Base-by-base conservation (phyloP, 2,113 vertebrate species). In the Lepisosteus oculatus region DNA sequence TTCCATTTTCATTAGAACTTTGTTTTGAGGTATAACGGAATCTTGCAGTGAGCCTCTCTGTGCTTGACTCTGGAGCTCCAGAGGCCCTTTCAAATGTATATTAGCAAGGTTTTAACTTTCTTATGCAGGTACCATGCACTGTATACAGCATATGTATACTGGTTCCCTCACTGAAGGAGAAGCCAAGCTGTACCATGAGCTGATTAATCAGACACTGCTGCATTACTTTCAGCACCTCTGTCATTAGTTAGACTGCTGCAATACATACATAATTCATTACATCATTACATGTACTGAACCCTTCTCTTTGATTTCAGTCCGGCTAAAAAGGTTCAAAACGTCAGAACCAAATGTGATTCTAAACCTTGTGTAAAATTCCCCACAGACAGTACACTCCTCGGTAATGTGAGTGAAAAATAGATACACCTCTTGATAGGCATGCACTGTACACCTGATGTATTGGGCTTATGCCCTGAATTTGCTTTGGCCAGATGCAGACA, bases 241-340 rank as follows among this genome's bases (percentile, higher is more conserved):
- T 56, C 67, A 72, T 72, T 66, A 69, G 77, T 80, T 75, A 79
- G 80, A 79, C 76, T 83, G 77, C 69, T 71, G 73, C 80, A 81
- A 77, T 47, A 54, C 74, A 85, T 88, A 72, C 82, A 87, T 87
- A 85, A 89, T 88, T 84, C 81, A 85, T 85, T 65, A 72, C 62
- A 72, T 78, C 79, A 78, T 85, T 81, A 80, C 71, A 74, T 80
- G 71, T 73, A 76, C 45, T 65, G 72, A 72, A 43, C 56, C 73
- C 62, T 54, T 78, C 61, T 54, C 67, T 77, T 65, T 79, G 71
- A 79, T 74, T 78, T 72, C 66, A 68, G 65, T 76, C 76, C 68
- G 41, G 75, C 61, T 43, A 70, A 29, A 55, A 51, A 56, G 45
- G 12, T 62, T 68, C 44, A 42, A 29, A 62, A 54, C 43, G 61